Conservation (phyloP, 2,797 vertebrate species). For the Spinus olivaceus region DNA sequence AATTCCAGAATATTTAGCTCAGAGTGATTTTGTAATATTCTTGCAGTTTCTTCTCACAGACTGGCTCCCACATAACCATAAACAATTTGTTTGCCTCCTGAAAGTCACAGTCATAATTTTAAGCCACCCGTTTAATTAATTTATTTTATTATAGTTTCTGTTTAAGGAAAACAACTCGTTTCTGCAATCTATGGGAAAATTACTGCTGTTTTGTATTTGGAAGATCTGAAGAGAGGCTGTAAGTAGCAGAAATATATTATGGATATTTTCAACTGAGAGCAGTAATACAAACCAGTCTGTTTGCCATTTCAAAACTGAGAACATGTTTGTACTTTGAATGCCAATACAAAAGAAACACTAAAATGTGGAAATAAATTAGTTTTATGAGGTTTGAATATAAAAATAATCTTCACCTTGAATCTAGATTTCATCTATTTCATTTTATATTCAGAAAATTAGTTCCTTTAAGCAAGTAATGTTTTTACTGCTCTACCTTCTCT, state of each 20-base stretch:
- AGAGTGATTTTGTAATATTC: not conserved
- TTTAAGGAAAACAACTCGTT: constrained; percentile 8
- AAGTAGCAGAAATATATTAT: not conserved
- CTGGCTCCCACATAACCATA: not conserved
- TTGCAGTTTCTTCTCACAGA: not conserved
- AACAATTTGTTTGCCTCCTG: not conserved
- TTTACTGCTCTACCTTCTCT: no score
- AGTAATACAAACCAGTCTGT: not conserved
- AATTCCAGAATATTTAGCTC: not conserved
- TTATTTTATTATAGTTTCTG: not conserved
- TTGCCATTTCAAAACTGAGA: not conserved
- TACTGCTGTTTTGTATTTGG: not conserved
- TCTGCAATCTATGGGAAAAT: not conserved
- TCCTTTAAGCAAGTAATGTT: not conserved
- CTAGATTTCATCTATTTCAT: not conserved
- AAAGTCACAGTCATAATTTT: not conserved
- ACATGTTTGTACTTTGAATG: not conserved
- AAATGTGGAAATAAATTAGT: not conserved
- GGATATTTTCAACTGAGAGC: not conserved
- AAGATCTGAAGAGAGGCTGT: not conserved
- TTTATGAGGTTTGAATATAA: not conserved
- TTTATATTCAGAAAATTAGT: not conserved
- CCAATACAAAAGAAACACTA: not conserved
- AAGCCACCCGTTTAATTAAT: constrained; percentile 6
- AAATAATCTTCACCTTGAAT: not conserved